Conservation (phyloP, 2,797 vertebrate species). For the Spinibarbus caldwelli region DNA sequence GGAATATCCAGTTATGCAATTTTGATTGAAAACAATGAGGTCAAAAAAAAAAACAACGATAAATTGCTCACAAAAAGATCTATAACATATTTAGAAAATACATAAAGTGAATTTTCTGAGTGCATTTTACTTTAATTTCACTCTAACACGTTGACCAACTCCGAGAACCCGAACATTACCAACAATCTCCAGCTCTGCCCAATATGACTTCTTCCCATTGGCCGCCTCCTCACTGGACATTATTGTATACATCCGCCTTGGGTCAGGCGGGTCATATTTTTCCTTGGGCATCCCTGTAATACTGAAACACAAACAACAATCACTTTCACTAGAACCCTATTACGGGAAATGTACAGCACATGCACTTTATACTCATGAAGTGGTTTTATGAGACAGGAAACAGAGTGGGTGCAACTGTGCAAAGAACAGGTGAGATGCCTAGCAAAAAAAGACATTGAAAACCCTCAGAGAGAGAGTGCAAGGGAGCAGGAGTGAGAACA, state of each 20-base stretch:
- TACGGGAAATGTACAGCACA: background rate
- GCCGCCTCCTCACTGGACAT: slow-evolving; percentile 98
- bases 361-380: background rate
- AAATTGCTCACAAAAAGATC: background rate
- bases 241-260: slow-evolving; percentile 99
- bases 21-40: background rate
- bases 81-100: background rate
- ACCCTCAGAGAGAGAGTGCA: too few relatives aligned
- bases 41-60: background rate
- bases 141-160: background rate
- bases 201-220: slow-evolving; percentile 98
- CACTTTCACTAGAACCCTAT: slow-evolving; percentile 6
- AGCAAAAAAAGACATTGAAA: background rate
- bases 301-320: slow-evolving; percentile 58
- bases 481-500: background rate
- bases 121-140: background rate
- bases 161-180: slow-evolving; percentile 73
- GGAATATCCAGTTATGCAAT: background rate
- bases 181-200: slow-evolving; percentile 99
- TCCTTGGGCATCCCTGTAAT: slow-evolving; percentile 98
- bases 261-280: slow-evolving; percentile 99
- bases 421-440: background rate
- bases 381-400: background rate
- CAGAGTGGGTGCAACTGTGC: background rate
- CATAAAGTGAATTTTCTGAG: background rate